phyloP scores from a whole-genome alignment of 2,113 vertebrate genomes.

The Pardalotus punctatus region DNA sequence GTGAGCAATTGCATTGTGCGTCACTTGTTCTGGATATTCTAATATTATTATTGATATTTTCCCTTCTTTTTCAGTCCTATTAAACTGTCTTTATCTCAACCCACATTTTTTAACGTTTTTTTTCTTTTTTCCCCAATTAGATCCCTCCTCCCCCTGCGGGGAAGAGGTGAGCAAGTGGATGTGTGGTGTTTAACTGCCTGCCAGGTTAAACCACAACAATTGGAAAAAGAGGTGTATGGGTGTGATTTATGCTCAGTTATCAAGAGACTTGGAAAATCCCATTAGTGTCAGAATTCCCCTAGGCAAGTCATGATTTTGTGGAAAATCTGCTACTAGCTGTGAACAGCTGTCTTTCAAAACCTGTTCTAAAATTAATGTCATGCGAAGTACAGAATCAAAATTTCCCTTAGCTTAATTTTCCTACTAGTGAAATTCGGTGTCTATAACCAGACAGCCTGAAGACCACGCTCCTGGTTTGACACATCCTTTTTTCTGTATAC shows the following conservation, averaged over 20 bases:
- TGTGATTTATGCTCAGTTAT: neutral
- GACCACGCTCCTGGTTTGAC: neutral
- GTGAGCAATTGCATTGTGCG: neutral
- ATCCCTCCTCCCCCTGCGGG: neutral
- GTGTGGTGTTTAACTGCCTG: neutral
- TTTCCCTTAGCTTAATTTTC: neutral
- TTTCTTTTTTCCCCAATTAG: too few species aligned
- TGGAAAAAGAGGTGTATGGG: neutral
- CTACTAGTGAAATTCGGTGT: neutral
- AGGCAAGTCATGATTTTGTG: neutral
- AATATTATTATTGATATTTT: neutral
- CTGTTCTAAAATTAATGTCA: neutral
- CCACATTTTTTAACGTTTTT: neutral
- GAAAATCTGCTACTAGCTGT: conserved; percentile 14
- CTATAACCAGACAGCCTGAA: neutral
- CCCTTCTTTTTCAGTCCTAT: neutral
- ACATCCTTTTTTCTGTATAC: neutral
- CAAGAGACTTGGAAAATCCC: conserved; percentile 36
- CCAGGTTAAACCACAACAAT: neutral
- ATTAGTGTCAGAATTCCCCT: conserved; percentile 19
- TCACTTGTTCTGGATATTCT: neutral
- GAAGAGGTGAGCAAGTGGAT: neutral
- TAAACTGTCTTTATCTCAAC: neutral
- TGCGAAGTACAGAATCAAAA: neutral
- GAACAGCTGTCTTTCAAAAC: conserved; percentile 10